These are phyloP conservation scores for Drosophila persimilis DNA, from an alignment of 1,140 invertebrate species.

Conservation along the genomic window DNA sequence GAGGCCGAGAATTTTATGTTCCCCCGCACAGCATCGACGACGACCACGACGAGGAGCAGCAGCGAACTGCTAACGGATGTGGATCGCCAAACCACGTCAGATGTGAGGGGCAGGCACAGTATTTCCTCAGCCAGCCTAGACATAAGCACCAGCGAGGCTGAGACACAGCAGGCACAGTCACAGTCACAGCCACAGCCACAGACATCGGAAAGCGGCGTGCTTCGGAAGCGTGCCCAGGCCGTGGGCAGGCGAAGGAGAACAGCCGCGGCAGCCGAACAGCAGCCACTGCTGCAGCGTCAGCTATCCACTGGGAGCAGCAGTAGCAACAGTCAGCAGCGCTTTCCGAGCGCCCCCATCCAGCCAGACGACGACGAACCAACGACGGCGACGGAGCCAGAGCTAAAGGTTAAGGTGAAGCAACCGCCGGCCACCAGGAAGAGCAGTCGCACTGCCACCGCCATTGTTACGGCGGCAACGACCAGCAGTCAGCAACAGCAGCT, in stretches of 20 bases:
- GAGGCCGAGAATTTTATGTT: conserved; percentile 94
- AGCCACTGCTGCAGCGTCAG: conserved; percentile 40
- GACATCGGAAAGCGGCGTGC: conserved; percentile 1
- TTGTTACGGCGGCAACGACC: conserved; percentile 74
- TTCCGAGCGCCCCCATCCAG: conserved; percentile 82
- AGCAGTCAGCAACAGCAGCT: conserved; percentile 70
- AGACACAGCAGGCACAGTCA: conserved; percentile 16
- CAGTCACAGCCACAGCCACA: conserved; percentile 1
- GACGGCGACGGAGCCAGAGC: conserved; percentile 31
- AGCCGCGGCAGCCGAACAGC: neutral
- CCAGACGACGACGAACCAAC: conserved; percentile 64
- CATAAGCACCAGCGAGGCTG: conserved; percentile 69
- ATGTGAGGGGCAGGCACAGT: conserved; percentile 57
- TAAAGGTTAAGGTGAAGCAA: conserved; percentile 19
- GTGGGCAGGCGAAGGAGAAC: conserved; percentile 53
- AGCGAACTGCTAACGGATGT: conserved; percentile 82
- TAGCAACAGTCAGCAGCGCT: conserved; percentile 71
- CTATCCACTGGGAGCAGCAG: conserved; percentile 55
- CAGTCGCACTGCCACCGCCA: conserved; percentile 73
- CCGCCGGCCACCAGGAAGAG: conserved; percentile 69
- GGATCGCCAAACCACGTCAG: conserved; percentile 83
- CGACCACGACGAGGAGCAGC: conserved; percentile 84
- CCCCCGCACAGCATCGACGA: conserved; percentile 85
- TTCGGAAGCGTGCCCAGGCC: conserved; percentile 49
- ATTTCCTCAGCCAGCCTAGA: conserved; percentile 68